Evolutionary conservation across 1,140 invertebrate genomes (phyloP).

Genomic region (Sycobia sp.): DNA sequence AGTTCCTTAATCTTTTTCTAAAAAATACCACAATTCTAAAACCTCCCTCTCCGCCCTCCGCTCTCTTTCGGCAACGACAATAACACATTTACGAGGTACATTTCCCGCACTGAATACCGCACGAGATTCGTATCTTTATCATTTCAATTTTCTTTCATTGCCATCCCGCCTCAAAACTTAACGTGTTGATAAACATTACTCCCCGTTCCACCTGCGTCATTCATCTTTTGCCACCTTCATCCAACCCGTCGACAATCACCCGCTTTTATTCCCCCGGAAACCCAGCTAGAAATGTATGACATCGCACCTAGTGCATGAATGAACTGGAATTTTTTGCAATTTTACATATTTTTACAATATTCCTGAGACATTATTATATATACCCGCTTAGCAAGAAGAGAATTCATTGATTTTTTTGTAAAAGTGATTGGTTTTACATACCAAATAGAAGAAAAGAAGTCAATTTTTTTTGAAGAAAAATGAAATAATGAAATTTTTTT

Average conservation of each 20-base stretch:
- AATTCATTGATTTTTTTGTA: no score
- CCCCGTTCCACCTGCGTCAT: no score
- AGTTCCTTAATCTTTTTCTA: slow-evolving; percentile 30
- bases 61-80: neutral
- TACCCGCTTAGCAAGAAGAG: no score
- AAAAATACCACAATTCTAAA: neutral
- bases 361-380: no score
- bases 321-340: neutral
- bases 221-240: no score
- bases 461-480: no score
- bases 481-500: no score
- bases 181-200: neutral
- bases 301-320: neutral
- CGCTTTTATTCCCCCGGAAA: neutral
- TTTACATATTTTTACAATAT: slow-evolving; percentile 7
- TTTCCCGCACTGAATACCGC: neutral
- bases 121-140: slow-evolving; percentile 12
- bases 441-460: no score
- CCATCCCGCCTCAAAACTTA: neutral
- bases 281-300: neutral
- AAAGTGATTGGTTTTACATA: no score
- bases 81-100: slow-evolving; percentile 8
- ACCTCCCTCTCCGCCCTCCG: neutral
- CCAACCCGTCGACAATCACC: neutral
- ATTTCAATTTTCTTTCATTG: slow-evolving; percentile 1